Evolutionary conservation across 1,140 invertebrate genomes (phyloP).

Genomic region (Aricia agestis): DNA sequence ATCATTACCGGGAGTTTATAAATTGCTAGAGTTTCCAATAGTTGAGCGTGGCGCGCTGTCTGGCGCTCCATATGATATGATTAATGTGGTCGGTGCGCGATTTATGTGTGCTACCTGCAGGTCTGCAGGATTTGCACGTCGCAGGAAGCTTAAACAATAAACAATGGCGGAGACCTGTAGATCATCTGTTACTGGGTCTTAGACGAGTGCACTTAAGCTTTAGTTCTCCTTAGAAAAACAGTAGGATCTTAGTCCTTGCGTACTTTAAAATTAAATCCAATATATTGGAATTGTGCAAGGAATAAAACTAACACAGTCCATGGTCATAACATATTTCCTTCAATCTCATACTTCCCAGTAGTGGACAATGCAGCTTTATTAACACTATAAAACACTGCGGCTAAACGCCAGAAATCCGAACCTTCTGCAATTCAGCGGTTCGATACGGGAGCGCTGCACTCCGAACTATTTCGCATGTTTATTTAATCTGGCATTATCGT

Average conservation of each 20-base stretch:
- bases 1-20: constrained; percentile 69
- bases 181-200: no score
- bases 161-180: background rate
- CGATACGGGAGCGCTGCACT: background rate
- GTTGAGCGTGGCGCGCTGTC: constrained; percentile 34
- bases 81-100: constrained; percentile 31
- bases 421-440: background rate
- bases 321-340: background rate
- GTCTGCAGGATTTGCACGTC: background rate
- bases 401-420: background rate
- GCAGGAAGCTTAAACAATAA: background rate
- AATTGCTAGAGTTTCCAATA: constrained; percentile 58
- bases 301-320: no score
- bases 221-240: no score
- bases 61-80: constrained; percentile 40
- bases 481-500: constrained; percentile 7
- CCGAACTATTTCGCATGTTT: constrained; percentile 7
- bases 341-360: background rate
- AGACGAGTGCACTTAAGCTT: no score
- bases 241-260: no score
- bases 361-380: background rate
- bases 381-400: background rate
- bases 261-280: no score
- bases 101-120: constrained; percentile 10
- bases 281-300: no score